Evolutionary conservation across 2,797 vertebrate species (phyloP), one percentile per base, ranked within the genome.

Genomic region (Dipus sagitta): DNA sequence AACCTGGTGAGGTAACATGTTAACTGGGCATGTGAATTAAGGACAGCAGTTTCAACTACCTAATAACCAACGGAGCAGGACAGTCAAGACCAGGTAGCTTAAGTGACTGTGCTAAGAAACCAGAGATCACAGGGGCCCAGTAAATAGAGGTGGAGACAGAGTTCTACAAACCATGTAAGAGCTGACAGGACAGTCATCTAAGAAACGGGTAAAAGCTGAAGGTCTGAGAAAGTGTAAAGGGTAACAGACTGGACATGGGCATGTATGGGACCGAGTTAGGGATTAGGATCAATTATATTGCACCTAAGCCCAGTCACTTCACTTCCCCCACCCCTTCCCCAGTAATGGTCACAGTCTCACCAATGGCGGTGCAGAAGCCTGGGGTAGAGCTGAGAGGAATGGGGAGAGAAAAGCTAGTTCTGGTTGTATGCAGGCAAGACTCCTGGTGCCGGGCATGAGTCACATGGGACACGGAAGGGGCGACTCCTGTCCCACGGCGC

Each of bases 341-440:
- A 14, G 88, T 6, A 67, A 62, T 0, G 15, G n/a, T 80, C n/a
- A 67, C 32, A 38, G 52, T 85, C 98, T 98, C 81, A 99, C 99
- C 99, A 0, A 99, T 98, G 92, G 99, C 99, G 93, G 99, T 99
- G 97, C 98, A 99, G 98, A 99, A 99, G n/a, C 99, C 99, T 0
- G 99, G 99, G 0, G 99, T 99, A 28, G 99, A 99, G 91, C 99
- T 99, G 67, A 99, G 99, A 0, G 99, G 99, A 75, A 99, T 98
- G n/a, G 99, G 99, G 24, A 99, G 98, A 92, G 98, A 99, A 98
- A 99, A 99, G 98, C 99, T 99, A 96, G 99, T 99, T 97, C 98
- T 99, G 3, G 99, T 99, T 0, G 99, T 99, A 98, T 99, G 99
- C 47, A 99, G 98, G 97, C 99, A 99, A 93, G 99, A 99, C 98